A percentile compares a stretch with the other conserved stretches of the same genome.
phyloP scores from a whole-genome alignment of 2,888 invertebrate genomes.

The Cloeon dipterum region DNA sequence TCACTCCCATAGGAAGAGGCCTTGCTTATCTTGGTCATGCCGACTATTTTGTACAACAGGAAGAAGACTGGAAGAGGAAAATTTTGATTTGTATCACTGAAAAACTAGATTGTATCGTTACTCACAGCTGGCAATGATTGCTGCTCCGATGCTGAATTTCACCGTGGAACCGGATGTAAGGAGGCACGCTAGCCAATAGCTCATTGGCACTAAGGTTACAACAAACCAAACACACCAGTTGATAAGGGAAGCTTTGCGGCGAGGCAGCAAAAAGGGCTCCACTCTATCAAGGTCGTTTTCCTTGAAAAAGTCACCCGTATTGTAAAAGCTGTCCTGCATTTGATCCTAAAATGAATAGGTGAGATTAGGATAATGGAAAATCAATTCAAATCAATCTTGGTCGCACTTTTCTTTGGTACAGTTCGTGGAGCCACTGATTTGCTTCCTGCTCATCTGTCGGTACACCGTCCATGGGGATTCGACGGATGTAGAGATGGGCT shows the following conservation, averaged over 20 bases:
- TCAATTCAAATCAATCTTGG: not conserved
- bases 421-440: conserved; percentile 56
- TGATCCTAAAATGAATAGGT: conserved; percentile 31
- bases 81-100: not conserved
- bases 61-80: conserved; percentile 44
- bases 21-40: conserved; percentile 64
- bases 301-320: conserved; percentile 57
- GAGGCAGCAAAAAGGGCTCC: conserved; percentile 29
- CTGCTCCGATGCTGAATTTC: conserved; percentile 41
- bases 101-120: conserved; percentile 13
- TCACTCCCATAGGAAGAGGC: conserved; percentile 50
- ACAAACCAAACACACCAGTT: conserved; percentile 50
- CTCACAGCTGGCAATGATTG: conserved; percentile 55
- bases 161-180: conserved; percentile 48
- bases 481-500: conserved; percentile 52
- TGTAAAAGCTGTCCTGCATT: conserved; percentile 44
- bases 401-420: conserved; percentile 56
- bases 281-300: conserved; percentile 45
- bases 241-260: conserved; percentile 39
- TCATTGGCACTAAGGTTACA: conserved; percentile 40
- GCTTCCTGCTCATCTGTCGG: conserved; percentile 54
- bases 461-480: conserved; percentile 58
- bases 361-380: conserved; percentile 13
- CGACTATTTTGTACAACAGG: conserved; percentile 54
- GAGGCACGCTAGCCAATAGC: conserved; percentile 40